Conservation (phyloP, 2,113 vertebrate genomes). For the Notothenia rossii region DNA sequence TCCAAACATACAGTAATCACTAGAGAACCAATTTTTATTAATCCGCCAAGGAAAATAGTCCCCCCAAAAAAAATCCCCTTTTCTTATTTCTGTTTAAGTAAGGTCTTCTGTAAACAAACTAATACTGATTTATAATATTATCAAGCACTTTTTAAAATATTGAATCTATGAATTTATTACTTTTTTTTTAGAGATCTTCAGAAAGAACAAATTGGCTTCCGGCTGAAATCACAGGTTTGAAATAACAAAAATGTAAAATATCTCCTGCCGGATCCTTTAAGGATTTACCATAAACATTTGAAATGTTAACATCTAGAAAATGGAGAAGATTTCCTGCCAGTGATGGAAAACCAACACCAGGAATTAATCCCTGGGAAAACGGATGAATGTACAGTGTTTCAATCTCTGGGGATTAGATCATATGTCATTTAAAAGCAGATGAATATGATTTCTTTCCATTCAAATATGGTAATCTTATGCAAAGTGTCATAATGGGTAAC, state of each 20-base stretch:
- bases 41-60: not conserved
- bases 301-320: not conserved
- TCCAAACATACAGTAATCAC: too few species aligned
- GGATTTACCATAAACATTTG: not conserved
- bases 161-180: not conserved
- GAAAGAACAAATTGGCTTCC: not conserved
- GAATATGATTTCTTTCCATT: not conserved
- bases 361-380: not conserved
- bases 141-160: not conserved
- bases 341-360: conserved; percentile 12
- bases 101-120: not conserved
- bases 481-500: not conserved
- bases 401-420: conserved; percentile 25
- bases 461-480: not conserved
- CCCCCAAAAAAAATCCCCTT: not conserved
- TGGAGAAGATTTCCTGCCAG: not conserved
- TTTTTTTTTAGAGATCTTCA: not conserved
- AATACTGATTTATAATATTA: not conserved
- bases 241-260: not conserved
- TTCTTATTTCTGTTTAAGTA: not conserved
- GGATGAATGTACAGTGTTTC: conserved; percentile 6
- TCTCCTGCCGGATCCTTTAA: not conserved
- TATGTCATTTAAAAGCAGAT: not conserved
- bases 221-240: too few species aligned
- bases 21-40: not conserved